Evolutionary conservation across 2,113 vertebrate species (phyloP).

Genomic region (Chelonoidis abingdonii): DNA sequence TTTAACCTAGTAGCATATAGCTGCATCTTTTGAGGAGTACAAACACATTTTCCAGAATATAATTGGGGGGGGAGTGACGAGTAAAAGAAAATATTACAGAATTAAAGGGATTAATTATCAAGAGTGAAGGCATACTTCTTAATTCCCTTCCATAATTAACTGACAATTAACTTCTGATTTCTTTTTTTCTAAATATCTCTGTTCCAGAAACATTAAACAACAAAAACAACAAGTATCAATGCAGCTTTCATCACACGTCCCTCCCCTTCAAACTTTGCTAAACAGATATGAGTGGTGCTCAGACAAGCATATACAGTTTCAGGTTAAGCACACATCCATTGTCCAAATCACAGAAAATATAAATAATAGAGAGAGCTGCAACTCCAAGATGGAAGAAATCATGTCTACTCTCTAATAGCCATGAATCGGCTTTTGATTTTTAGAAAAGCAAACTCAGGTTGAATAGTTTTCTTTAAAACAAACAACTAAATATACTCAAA

Average conservation of each 20-base stretch:
- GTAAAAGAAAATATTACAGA: neutral
- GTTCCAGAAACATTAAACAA: neutral
- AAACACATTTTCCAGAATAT: neutral
- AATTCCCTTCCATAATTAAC: neutral
- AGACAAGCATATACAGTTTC: neutral
- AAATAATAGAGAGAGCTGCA: neutral
- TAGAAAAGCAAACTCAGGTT: neutral
- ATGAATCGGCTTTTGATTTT: conserved; percentile 6
- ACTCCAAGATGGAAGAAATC: neutral
- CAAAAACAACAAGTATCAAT: neutral
- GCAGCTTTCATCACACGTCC: neutral
- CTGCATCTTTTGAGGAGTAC: neutral
- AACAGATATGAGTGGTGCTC: neutral
- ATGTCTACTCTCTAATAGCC: neutral
- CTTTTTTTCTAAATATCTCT: neutral
- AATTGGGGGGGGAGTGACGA: neutral
- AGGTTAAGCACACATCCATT: neutral
- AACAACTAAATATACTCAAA: neutral
- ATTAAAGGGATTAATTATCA: neutral
- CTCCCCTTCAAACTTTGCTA: neutral
- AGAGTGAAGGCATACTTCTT: neutral
- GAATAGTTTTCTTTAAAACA: neutral
- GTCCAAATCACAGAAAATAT: neutral
- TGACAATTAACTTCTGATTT: neutral
- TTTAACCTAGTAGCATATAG: neutral